A percentile compares a stretch with the other conserved stretches of the same genome.
Conservation (phyloP, 1,140 invertebrate genomes). For the Psix sp. region DNA sequence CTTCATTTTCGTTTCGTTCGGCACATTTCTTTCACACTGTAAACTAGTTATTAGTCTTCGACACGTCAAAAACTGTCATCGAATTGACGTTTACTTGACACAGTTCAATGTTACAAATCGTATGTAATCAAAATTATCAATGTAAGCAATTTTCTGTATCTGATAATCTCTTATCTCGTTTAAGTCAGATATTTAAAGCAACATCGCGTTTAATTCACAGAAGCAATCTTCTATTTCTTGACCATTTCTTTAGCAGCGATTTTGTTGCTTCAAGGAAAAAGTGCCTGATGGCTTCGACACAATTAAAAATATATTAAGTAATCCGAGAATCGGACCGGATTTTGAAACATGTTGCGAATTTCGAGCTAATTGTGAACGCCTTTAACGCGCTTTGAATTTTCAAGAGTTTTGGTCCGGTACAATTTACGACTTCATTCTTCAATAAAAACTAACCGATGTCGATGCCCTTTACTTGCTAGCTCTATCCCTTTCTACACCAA, state of each 20-base stretch:
- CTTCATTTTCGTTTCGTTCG: constrained; percentile 50
- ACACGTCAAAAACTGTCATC: constrained; percentile 45
- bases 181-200: neutral
- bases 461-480: constrained; percentile 17
- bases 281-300: neutral
- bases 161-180: constrained; percentile 2
- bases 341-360: constrained; percentile 40
- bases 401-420: constrained; percentile 32
- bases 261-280: no score
- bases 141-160: constrained; percentile 9
- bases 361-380: constrained; percentile 49
- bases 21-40: constrained; percentile 23
- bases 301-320: constrained; percentile 53
- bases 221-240: no score
- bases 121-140: constrained; percentile 19
- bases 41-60: constrained; percentile 44
- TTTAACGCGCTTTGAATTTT: constrained; percentile 54
- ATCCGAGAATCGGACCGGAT: constrained; percentile 40
- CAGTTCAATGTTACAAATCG: constrained; percentile 13
- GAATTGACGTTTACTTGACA: constrained; percentile 31
- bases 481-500: constrained; percentile 4
- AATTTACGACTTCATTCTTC: constrained; percentile 65
- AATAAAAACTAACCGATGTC: constrained; percentile 34
- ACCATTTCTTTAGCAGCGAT: no score
- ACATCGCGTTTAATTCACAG: no score